Evolutionary conservation across 2,113 vertebrate species (phyloP).

Genomic region (Isurus oxyrinchus): DNA sequence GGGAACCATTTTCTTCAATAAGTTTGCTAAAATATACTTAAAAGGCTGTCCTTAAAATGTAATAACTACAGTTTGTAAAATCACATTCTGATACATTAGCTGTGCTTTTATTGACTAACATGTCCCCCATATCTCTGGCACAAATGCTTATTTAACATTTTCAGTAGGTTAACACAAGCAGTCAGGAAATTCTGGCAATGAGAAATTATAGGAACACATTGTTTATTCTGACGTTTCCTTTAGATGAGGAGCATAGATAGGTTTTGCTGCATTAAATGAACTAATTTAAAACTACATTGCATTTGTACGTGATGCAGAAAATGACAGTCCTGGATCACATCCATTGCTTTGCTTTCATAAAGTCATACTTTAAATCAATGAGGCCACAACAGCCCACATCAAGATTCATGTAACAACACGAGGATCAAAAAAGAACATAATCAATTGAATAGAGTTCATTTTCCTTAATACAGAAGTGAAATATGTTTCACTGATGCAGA

Average conservation of each 20-base stretch:
- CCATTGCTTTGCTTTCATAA: not conserved
- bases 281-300: constrained; percentile 6
- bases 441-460: not conserved
- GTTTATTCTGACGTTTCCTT: not conserved
- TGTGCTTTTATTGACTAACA: not conserved
- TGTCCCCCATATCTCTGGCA: no score
- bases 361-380: not conserved
- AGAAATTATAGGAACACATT: not conserved
- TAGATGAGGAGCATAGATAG: not conserved
- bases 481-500: not conserved
- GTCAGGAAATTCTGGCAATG: not conserved
- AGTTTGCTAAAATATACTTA: not conserved
- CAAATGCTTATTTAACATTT: not conserved
- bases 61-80: not conserved
- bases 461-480: not conserved
- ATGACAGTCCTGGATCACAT: not conserved
- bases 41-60: not conserved
- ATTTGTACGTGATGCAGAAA: not conserved
- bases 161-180: not conserved
- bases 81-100: not conserved
- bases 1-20: not conserved
- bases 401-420: not conserved
- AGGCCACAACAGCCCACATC: not conserved
- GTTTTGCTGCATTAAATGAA: not conserved
- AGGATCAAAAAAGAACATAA: not conserved